Evolutionary conservation across 2,888 invertebrate genomes (phyloP).

Genomic region (Amphipoea lucens): DNA sequence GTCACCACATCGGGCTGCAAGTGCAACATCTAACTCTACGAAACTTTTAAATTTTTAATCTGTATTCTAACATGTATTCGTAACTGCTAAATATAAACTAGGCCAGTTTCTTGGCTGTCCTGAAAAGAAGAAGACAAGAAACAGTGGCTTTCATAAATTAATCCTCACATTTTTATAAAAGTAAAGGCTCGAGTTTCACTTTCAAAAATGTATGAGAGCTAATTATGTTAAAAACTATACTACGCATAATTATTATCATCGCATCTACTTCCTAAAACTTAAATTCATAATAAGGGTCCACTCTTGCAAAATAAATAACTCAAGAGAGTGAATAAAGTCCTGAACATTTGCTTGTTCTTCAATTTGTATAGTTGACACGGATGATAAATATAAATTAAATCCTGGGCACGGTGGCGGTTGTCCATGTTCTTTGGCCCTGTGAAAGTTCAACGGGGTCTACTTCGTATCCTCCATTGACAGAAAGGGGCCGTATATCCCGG

Average conservation of each 20-base stretch:
- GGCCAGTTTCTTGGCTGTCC: background rate
- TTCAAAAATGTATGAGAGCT: background rate
- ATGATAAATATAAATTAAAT: background rate
- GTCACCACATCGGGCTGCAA: background rate
- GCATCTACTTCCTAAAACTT: background rate
- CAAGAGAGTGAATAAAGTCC: background rate
- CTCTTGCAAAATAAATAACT: background rate
- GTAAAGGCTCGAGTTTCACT: no score
- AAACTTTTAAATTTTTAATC: background rate
- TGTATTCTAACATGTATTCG: background rate
- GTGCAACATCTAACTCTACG: background rate
- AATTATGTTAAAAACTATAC: no score
- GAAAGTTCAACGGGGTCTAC: background rate
- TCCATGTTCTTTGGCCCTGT: no score
- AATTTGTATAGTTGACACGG: slow-evolving; percentile 1
- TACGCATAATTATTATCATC: background rate
- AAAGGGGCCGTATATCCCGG: background rate
- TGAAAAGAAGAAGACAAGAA: background rate
- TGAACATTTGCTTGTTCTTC: background rate
- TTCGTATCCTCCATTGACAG: background rate
- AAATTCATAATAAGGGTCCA: background rate
- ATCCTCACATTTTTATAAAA: background rate
- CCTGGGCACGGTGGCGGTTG: background rate
- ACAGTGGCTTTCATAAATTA: background rate
- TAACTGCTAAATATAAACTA: background rate